A percentile compares a stretch with the other conserved stretches of the same genome.
Evolutionary conservation across 2,113 vertebrate species (phyloP).

Genomic region (Propithecus coquereli): DNA sequence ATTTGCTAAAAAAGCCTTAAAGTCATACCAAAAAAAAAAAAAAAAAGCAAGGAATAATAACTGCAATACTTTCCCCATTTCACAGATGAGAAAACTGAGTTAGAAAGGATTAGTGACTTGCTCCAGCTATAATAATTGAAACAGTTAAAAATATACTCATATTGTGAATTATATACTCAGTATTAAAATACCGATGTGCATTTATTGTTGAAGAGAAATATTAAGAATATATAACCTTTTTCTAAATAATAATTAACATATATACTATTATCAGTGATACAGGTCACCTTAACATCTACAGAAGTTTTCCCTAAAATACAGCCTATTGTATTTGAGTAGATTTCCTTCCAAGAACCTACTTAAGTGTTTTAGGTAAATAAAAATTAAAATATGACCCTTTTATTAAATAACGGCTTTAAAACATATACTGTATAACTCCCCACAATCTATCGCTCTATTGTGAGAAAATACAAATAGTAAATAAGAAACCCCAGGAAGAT

Average conservation of each 20-base stretch:
- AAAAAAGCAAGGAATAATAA: background rate
- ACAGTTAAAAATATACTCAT: background rate
- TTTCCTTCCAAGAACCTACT: constrained; percentile 18
- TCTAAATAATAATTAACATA: background rate
- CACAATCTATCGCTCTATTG: background rate
- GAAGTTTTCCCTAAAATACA: background rate
- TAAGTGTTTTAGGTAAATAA: constrained; percentile 18
- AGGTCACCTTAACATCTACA: background rate
- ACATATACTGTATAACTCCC: background rate
- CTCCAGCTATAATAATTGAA: background rate
- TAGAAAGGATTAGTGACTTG: background rate
- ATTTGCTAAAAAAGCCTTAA: constrained; percentile 54
- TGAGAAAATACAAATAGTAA: constrained; percentile 1
- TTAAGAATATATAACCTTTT: background rate
- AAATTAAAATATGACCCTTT: constrained; percentile 30
- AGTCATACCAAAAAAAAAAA: background rate
- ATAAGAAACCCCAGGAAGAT: background rate
- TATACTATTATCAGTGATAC: background rate
- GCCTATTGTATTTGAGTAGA: background rate
- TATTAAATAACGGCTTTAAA: constrained; percentile 42
- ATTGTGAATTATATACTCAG: background rate
- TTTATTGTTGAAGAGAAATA: background rate
- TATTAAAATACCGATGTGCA: background rate
- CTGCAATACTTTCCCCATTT: background rate
- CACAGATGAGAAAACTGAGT: background rate